These are phyloP conservation scores for Tenthredo amoena DNA, from an alignment of 2,888 invertebrate species.

Conservation along the genomic window DNA sequence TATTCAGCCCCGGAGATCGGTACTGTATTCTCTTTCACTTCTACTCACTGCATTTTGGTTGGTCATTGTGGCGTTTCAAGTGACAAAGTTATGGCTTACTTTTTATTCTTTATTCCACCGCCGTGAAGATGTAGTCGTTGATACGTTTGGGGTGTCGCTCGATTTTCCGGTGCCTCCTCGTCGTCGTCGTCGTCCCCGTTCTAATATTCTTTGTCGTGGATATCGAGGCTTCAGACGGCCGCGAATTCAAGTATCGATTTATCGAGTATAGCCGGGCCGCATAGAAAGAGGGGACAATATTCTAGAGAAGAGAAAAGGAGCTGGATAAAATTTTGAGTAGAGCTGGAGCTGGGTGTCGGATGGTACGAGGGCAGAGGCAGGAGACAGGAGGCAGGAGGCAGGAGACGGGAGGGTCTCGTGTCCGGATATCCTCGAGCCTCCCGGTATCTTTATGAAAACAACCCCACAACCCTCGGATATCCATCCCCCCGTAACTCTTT, in stretches of 20 bases:
- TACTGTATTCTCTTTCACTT: background rate
- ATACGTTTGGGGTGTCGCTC: background rate
- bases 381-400: too few species aligned
- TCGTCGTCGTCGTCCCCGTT: background rate
- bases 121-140: background rate
- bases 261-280: conserved; percentile 15
- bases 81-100: background rate
- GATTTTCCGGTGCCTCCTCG: conserved; percentile 9
- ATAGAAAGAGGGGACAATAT: conserved; percentile 22
- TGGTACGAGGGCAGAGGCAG: background rate
- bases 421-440: conserved; percentile 45
- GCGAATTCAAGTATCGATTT: conserved; percentile 39
- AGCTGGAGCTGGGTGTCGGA: background rate
- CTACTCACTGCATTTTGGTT: background rate
- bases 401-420: conserved; percentile 5
- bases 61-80: background rate
- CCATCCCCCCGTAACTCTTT: conserved; percentile 50
- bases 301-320: conserved; percentile 38
- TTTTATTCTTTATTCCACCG: background rate
- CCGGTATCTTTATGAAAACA: conserved; percentile 52
- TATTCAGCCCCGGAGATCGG: background rate
- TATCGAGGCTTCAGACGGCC: conserved; percentile 27
- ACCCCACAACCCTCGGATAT: conserved; percentile 29
- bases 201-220: conserved; percentile 34
- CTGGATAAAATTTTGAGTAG: conserved; percentile 41